phyloP scores from a whole-genome alignment of 1,140 invertebrate genomes.

The Neodiprion fabricii region DNA sequence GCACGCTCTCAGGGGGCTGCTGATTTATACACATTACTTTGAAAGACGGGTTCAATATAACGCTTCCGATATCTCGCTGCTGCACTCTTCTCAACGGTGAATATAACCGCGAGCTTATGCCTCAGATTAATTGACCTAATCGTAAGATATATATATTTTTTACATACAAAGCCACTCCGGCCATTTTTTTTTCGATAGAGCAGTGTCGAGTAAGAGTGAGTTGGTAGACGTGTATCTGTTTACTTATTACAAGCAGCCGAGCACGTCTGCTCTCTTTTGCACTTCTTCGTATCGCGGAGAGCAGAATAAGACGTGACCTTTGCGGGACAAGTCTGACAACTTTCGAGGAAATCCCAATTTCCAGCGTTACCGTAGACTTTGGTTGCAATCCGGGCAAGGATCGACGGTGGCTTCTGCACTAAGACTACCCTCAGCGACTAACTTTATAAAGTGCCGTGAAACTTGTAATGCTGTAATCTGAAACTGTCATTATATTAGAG shows the following conservation, averaged over 20 bases:
- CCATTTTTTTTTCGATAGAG: too few species aligned
- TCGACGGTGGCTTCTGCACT: constrained; percentile 21
- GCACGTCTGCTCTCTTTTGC: too few species aligned
- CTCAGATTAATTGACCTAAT: neutral
- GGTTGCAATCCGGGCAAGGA: neutral
- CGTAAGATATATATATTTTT: neutral
- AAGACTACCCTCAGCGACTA: constrained; percentile 27
- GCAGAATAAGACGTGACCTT: too few species aligned
- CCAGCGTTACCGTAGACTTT: too few species aligned
- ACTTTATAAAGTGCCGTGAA: constrained; percentile 21
- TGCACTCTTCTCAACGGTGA: neutral
- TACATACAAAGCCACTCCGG: neutral
- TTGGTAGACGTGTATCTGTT: too few species aligned
- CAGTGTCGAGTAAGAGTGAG: too few species aligned
- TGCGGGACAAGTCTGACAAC: too few species aligned
- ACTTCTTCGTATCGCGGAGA: too few species aligned
- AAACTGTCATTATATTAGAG: constrained; percentile 42
- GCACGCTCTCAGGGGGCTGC: neutral
- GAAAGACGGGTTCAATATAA: neutral
- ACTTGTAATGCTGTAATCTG: constrained; percentile 39
- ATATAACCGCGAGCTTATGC: neutral
- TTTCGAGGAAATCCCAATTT: too few species aligned
- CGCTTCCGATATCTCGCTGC: neutral
- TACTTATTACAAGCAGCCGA: too few species aligned
- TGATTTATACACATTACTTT: neutral